phyloP scores from a whole-genome alignment of 2,888 invertebrate species.

The Abrostola tripartita region DNA sequence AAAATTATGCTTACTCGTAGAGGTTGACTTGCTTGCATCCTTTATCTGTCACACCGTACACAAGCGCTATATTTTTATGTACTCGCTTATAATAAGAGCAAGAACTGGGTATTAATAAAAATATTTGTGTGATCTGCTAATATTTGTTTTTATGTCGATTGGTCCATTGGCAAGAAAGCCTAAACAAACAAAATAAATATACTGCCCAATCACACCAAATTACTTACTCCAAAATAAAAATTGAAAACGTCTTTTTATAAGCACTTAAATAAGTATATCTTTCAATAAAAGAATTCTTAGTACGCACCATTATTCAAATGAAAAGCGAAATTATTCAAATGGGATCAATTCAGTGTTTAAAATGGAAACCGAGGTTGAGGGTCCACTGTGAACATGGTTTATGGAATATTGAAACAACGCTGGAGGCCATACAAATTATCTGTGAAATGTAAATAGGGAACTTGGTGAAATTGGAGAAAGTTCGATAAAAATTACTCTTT shows the following conservation, averaged over 20 bases:
- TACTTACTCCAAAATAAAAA: slow-evolving; percentile 28
- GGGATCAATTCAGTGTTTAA: slow-evolving; percentile 48
- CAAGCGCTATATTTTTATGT: too few species aligned
- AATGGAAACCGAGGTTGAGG: slow-evolving; percentile 34
- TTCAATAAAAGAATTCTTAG: slow-evolving; percentile 52
- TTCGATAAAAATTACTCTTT: slow-evolving; percentile 26
- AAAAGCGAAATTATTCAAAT: slow-evolving; percentile 54
- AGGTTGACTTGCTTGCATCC: too few species aligned
- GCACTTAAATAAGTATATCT: slow-evolving; percentile 34
- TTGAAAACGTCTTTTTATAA: slow-evolving; percentile 27
- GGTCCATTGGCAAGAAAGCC: too few species aligned
- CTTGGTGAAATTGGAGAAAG: slow-evolving; percentile 19
- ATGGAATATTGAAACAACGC: slow-evolving; percentile 30
- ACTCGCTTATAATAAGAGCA: too few species aligned
- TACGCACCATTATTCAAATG: slow-evolving; percentile 48
- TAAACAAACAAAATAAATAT: too few species aligned
- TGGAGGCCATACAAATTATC: slow-evolving; percentile 40
- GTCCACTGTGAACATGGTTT: slow-evolving; percentile 39
- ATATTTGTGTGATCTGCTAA: too few species aligned
- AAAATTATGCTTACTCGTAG: too few species aligned
- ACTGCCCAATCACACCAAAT: slow-evolving; percentile 14
- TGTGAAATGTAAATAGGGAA: slow-evolving; percentile 41
- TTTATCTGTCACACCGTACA: too few species aligned
- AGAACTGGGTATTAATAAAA: too few species aligned
- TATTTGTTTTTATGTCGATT: too few species aligned